Conservation (phyloP, 1,140 invertebrate species). For the Pseudomyrmex dendroicus region DNA sequence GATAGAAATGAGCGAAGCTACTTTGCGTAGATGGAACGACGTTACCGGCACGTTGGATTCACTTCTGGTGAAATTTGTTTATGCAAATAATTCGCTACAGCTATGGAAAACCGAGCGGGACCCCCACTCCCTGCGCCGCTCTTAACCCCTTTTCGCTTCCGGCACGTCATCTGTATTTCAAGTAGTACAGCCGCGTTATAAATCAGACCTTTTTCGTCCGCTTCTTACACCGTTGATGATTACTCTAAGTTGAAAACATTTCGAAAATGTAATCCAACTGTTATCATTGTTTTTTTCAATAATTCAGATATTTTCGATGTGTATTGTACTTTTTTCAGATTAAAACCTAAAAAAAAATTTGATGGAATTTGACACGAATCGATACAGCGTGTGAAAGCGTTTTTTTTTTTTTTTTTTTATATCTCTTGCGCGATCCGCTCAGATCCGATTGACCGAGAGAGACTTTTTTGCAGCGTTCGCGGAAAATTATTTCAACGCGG, state of each 20-base stretch:
- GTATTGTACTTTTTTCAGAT: constrained; percentile 60
- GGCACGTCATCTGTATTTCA: constrained; percentile 71
- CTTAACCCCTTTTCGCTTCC: constrained; percentile 51
- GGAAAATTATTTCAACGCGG: constrained; percentile 81
- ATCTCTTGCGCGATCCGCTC: constrained; percentile 60
- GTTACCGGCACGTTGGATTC: constrained; percentile 74
- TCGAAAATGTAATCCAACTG: background rate
- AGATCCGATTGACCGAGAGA: constrained; percentile 30
- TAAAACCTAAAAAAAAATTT: constrained; percentile 58
- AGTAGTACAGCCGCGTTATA: constrained; percentile 66
- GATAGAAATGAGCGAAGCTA: constrained; percentile 60
- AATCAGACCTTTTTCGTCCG: constrained; percentile 63
- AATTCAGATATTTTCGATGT: constrained; percentile 11
- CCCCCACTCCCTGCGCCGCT: constrained; percentile 49
- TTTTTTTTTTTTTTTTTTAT: constrained; percentile 51
- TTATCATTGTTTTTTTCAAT: background rate
- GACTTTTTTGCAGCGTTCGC: constrained; percentile 68
- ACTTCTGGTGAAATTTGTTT: constrained; percentile 80
- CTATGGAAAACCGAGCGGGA: constrained; percentile 72
- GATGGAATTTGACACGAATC: constrained; percentile 74
- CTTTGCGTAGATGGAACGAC: constrained; percentile 70
- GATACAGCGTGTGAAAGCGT: constrained; percentile 53
- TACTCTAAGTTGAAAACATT: background rate
- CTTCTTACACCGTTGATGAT: constrained; percentile 17
- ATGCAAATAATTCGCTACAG: constrained; percentile 80